These are phyloP conservation scores for Hyles euphorbiae DNA, from an alignment of 1,140 invertebrate species.

Conservation along the genomic window DNA sequence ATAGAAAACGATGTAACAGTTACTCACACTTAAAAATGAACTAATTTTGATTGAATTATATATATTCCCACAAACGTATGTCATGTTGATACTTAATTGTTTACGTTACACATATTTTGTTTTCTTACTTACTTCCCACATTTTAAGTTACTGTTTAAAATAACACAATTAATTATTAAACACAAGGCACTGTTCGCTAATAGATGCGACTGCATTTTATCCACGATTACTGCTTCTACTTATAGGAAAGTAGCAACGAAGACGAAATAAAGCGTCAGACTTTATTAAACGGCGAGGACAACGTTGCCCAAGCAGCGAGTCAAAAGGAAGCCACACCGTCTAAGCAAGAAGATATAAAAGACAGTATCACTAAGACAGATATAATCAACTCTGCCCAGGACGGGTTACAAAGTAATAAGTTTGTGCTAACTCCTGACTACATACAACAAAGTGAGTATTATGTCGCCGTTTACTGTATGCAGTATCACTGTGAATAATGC, in stretches of 20 bases:
- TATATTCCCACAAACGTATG: constrained; percentile 70
- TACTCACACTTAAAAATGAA: too few species aligned
- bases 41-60: neutral
- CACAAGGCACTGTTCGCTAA: neutral
- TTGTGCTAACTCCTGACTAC: constrained; percentile 90
- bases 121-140: constrained; percentile 24
- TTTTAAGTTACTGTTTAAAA: neutral
- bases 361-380: constrained; percentile 57
- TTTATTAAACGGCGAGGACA: constrained; percentile 63
- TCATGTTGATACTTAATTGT: constrained; percentile 22
- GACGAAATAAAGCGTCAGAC: constrained; percentile 55
- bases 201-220: neutral
- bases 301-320: constrained; percentile 47
- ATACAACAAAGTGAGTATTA: constrained; percentile 88
- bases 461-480: too few species aligned
- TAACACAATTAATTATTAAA: neutral
- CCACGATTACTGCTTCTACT: constrained; percentile 29
- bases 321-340: constrained; percentile 57
- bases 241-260: constrained; percentile 59
- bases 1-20: too few species aligned
- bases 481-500: too few species aligned
- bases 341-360: constrained; percentile 61
- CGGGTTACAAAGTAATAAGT: constrained; percentile 79
- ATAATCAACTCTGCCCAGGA: constrained; percentile 63
- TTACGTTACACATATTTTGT: constrained; percentile 29